Conservation (phyloP, 2,888 invertebrate genomes). For the Orthonevra nobilis region DNA sequence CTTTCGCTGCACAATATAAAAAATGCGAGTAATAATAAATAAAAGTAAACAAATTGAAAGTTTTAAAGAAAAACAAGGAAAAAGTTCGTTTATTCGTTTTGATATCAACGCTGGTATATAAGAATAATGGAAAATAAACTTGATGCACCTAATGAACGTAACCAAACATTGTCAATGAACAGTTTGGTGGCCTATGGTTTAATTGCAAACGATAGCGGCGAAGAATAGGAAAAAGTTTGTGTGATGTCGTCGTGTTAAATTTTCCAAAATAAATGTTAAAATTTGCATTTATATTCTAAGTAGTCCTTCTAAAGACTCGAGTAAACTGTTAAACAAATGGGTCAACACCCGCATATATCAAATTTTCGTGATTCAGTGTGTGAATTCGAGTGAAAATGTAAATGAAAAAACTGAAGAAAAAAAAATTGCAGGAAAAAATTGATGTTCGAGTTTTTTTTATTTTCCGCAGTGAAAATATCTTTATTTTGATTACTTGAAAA, state of each 20-base stretch:
- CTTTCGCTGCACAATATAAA: too few relatives aligned
- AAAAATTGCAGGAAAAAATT: slow-evolving; percentile 55
- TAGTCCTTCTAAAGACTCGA: slow-evolving; percentile 20
- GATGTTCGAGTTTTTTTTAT: slow-evolving; percentile 53
- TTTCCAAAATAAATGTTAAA: slow-evolving; percentile 63
- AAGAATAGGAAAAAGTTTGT: slow-evolving; percentile 71
- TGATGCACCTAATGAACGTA: slow-evolving; percentile 26
- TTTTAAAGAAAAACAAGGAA: too few relatives aligned
- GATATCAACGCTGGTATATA: too few relatives aligned
- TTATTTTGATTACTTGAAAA: slow-evolving; percentile 57
- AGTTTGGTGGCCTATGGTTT: slow-evolving; percentile 58
- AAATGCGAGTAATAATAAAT: too few relatives aligned
- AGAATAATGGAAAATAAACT: too few relatives aligned
- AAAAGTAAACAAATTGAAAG: too few relatives aligned
- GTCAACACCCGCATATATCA: background rate
- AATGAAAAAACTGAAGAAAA: slow-evolving; percentile 74
- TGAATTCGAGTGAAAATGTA: slow-evolving; percentile 73
- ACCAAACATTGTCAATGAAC: slow-evolving; percentile 52
- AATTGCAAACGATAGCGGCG: slow-evolving; percentile 71
- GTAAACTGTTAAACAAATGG: slow-evolving; percentile 31
- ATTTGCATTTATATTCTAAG: slow-evolving; percentile 47
- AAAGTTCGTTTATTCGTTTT: too few relatives aligned
- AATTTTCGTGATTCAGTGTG: slow-evolving; percentile 3
- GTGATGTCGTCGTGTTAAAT: slow-evolving; percentile 69
- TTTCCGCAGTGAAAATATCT: slow-evolving; percentile 60